Evolutionary conservation across 2,797 vertebrate species (phyloP).

Genomic region (Otus scops): DNA sequence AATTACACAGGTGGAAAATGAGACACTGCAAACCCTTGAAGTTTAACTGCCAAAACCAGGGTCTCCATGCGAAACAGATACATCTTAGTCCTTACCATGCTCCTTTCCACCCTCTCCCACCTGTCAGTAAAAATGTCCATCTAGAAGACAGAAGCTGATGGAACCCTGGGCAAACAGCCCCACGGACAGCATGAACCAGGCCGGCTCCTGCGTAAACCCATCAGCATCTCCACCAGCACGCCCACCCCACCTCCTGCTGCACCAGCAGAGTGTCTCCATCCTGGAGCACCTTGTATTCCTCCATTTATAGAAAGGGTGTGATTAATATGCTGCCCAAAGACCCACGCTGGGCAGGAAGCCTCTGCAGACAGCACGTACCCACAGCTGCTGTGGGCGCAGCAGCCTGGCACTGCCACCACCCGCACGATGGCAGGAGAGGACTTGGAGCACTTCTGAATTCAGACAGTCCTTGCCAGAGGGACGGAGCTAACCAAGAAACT

Average conservation of each 20-base stretch:
- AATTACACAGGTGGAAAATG: not conserved
- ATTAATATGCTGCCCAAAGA: not conserved
- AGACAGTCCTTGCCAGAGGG: not conserved
- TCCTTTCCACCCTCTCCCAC: not conserved
- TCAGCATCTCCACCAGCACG: not conserved
- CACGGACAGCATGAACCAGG: not conserved
- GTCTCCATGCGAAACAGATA: not conserved
- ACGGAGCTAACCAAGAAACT: not conserved
- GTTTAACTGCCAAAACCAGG: not conserved
- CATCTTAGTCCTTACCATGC: not conserved
- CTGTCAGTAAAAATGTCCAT: not conserved
- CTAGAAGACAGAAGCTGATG: not conserved
- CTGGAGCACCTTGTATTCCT: not conserved
- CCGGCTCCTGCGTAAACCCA: not conserved
- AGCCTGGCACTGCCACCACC: not conserved
- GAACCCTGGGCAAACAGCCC: not conserved
- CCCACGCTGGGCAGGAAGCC: not conserved
- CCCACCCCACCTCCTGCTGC: not conserved
- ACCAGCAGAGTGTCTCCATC: not conserved
- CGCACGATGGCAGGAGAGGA: not conserved
- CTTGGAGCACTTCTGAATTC: not conserved
- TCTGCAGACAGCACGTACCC: not conserved
- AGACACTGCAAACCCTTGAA: not conserved
- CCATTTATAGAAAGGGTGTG: not conserved
- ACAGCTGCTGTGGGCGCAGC: fast-evolving